These are phyloP conservation scores for Drosophila cognata DNA, from an alignment of 2,888 invertebrate genomes.

Conservation along the genomic window DNA sequence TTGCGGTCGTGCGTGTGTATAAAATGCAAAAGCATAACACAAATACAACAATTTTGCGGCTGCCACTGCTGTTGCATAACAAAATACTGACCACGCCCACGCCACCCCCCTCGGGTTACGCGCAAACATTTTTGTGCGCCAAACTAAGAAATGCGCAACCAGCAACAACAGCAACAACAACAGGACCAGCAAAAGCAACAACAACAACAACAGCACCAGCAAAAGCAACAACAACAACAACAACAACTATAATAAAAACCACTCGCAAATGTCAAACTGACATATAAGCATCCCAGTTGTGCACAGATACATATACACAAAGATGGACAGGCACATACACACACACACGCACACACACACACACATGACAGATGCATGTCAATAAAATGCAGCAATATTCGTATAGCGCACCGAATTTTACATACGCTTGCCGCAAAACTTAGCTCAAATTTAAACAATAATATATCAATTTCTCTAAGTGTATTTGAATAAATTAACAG, in stretches of 20 bases:
- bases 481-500: too few species aligned
- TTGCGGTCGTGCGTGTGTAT: conserved; percentile 44
- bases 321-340: not conserved
- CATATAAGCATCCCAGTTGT: conserved; percentile 51
- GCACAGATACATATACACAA: conserved; percentile 11
- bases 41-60: conserved; percentile 52
- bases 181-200: conserved; percentile 12
- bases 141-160: conserved; percentile 46
- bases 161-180: conserved; percentile 18
- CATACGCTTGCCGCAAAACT: not conserved
- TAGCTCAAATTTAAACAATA: not conserved
- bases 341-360: conserved; percentile 5
- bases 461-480: too few species aligned
- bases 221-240: conserved; percentile 6
- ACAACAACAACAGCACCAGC: conserved; percentile 15
- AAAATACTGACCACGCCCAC: conserved; percentile 47
- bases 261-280: conserved; percentile 43
- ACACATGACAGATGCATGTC: conserved; percentile 53
- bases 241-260: conserved; percentile 24
- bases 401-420: not conserved
- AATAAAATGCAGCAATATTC: conserved; percentile 60
- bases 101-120: conserved; percentile 32
- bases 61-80: conserved; percentile 38
- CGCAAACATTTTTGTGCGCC: conserved; percentile 37
- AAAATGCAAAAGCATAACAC: conserved; percentile 61